Percentiles rank a stretch among this genome's conserved stretches.
These are phyloP conservation scores for Mus spretus DNA, from an alignment of 2,797 vertebrate species.

Conservation along the genomic window DNA sequence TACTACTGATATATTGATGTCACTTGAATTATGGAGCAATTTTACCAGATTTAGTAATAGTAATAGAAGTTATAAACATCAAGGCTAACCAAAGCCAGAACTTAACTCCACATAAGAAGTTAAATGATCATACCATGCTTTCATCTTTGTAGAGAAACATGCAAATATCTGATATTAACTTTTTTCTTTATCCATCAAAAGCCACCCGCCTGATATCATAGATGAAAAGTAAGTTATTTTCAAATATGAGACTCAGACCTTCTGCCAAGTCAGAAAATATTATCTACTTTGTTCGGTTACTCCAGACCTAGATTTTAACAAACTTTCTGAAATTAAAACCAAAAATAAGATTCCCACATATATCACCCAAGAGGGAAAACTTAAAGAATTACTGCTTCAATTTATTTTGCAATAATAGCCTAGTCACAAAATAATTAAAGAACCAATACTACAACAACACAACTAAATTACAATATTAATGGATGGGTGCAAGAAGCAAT, in stretches of 20 bases:
- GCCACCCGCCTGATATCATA: not conserved
- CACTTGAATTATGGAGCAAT: not conserved
- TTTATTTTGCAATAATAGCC: constrained; percentile 41
- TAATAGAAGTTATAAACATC: not conserved
- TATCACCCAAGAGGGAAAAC: not conserved
- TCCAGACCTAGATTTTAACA: not conserved
- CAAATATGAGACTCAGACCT: constrained; percentile 17
- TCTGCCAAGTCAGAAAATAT: constrained; percentile 13
- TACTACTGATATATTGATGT: not conserved
- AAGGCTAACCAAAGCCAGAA: constrained; percentile 38
- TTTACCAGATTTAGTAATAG: not conserved
- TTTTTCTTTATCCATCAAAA: not conserved
- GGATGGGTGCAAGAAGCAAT: constrained; percentile 44
- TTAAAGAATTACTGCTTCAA: not conserved
- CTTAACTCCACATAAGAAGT: constrained; percentile 6
- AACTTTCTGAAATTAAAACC: not conserved
- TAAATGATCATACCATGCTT: not conserved
- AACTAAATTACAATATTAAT: not conserved
- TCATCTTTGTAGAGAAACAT: not conserved
- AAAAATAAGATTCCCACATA: constrained; percentile 26
- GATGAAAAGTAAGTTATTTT: not conserved
- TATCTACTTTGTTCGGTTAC: not conserved
- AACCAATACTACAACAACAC: not conserved
- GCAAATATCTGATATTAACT: constrained; percentile 9
- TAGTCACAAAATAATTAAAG: not conserved